phyloP scores from a whole-genome alignment of 1,140 invertebrate genomes.

The Daktulosphaira vitifoliae region DNA sequence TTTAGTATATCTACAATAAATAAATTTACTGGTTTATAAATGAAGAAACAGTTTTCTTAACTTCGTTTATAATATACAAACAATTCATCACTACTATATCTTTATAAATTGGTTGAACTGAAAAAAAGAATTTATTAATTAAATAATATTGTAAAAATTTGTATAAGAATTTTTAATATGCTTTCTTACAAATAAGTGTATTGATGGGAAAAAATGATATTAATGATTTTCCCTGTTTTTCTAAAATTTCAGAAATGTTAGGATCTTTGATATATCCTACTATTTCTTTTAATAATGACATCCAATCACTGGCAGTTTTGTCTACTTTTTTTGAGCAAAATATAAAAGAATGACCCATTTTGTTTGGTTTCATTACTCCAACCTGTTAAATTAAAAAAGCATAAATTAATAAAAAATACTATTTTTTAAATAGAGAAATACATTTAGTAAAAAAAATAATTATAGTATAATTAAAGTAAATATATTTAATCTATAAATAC shows the following conservation, averaged over 20 bases:
- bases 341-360: conserved; percentile 26
- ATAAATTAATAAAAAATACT: too few species aligned
- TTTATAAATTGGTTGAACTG: conserved; percentile 29
- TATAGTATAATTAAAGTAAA: too few species aligned
- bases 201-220: conserved; percentile 17
- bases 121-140: not conserved
- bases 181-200: conserved; percentile 18
- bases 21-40: not conserved
- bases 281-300: not conserved
- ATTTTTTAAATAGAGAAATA: too few species aligned
- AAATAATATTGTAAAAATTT: too few species aligned
- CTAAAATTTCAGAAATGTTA: conserved; percentile 1
- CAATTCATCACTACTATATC: conserved; percentile 20
- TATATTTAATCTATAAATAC: not conserved
- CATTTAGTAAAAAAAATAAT: too few species aligned
- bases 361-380: conserved; percentile 15
- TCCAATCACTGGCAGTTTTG: not conserved
- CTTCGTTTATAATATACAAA: conserved; percentile 21
- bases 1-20: too few species aligned
- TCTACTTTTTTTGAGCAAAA: conserved; percentile 14
- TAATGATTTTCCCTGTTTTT: conserved; percentile 23
- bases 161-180: not conserved
- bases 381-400: not conserved
- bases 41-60: conserved; percentile 18
- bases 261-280: conserved; percentile 22